A percentile compares a stretch with the other conserved stretches of the same genome.
phyloP scores from a whole-genome alignment of 2,888 invertebrate genomes.

The Artemia sp. region DNA sequence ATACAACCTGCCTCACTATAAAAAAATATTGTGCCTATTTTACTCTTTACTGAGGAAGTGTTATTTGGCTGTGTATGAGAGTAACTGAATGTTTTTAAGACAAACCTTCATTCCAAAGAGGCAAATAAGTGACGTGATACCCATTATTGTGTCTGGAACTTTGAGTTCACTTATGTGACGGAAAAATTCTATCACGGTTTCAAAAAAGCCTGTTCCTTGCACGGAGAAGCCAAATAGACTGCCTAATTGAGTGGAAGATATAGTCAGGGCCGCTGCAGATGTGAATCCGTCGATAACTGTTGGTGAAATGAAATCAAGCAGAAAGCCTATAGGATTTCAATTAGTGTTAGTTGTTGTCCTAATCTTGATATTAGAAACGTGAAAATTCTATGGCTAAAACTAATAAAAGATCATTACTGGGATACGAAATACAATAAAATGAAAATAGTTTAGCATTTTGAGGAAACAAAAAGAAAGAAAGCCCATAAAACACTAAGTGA shows the following conservation, averaged over 20 bases:
- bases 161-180: conserved; percentile 49
- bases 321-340: conserved; percentile 44
- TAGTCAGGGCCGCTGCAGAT: conserved; percentile 65
- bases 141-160: conserved; percentile 50
- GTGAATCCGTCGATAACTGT: conserved; percentile 73
- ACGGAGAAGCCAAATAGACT: conserved; percentile 50
- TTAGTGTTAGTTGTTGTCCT: neutral
- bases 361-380: neutral
- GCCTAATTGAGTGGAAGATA: conserved; percentile 60
- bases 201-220: conserved; percentile 46
- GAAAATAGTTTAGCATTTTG: too few relatives aligned
- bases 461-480: neutral
- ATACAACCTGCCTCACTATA: too few relatives aligned
- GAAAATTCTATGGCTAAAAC: too few relatives aligned
- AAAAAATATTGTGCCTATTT: too few relatives aligned
- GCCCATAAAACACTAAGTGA: neutral
- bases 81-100: conserved; percentile 24
- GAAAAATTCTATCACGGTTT: conserved; percentile 48
- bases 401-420: too few relatives aligned
- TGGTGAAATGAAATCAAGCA: conserved; percentile 66
- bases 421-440: too few relatives aligned
- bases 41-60: too few relatives aligned
- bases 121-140: conserved; percentile 51
- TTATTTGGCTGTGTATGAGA: too few relatives aligned
- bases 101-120: conserved; percentile 58